Evolutionary conservation across 2,888 invertebrate species (phyloP).

Genomic region (Lithodes maja): DNA sequence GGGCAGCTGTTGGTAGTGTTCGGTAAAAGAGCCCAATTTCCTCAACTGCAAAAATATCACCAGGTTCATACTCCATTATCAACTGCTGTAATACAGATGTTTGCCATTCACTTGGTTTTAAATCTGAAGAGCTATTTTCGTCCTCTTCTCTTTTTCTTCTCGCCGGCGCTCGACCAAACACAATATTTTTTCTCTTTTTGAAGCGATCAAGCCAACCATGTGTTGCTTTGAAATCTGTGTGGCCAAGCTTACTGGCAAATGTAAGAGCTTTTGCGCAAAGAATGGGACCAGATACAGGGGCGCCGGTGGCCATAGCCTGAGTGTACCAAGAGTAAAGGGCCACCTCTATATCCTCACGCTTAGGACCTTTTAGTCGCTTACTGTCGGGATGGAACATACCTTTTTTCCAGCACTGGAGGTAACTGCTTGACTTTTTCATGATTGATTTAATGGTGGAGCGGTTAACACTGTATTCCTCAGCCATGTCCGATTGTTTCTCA

Average conservation of each 20-base stretch:
- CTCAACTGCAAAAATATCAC: constrained; percentile 67
- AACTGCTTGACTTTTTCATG: constrained; percentile 66
- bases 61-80: constrained; percentile 57
- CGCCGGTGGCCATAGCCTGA: constrained; percentile 55
- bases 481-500: constrained; percentile 66
- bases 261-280: constrained; percentile 63
- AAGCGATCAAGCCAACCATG: constrained; percentile 70
- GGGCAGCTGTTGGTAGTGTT: constrained; percentile 49
- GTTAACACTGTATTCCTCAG: constrained; percentile 69
- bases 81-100: constrained; percentile 58
- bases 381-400: constrained; percentile 68
- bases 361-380: constrained; percentile 65
- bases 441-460: constrained; percentile 67
- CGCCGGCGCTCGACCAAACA: constrained; percentile 58
- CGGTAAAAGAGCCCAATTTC: constrained; percentile 62
- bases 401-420: constrained; percentile 68
- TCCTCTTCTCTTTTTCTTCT: constrained; percentile 62
- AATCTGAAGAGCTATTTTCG: constrained; percentile 45
- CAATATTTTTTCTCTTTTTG: constrained; percentile 66
- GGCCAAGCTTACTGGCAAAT: constrained; percentile 67
- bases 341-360: constrained; percentile 66
- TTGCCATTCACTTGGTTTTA: constrained; percentile 56
- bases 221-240: constrained; percentile 69
- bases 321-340: constrained; percentile 66
- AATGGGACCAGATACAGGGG: constrained; percentile 65